These are phyloP conservation scores for Cyanistes caeruleus DNA, from an alignment of 2,113 vertebrate species.

Conservation along the genomic window DNA sequence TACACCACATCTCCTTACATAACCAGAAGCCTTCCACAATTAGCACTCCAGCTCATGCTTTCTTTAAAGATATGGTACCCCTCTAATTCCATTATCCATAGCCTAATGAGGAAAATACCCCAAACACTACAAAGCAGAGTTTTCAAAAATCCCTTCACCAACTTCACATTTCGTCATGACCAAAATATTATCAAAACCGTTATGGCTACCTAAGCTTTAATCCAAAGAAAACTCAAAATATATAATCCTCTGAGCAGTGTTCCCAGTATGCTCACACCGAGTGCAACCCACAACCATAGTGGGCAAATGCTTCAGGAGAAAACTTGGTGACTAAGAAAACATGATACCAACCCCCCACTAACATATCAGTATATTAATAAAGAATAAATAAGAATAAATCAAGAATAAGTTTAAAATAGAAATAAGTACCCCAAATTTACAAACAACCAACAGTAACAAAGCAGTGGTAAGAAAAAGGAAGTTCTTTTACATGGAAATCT, in stretches of 20 bases:
- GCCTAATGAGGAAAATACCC: background rate
- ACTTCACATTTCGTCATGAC: background rate
- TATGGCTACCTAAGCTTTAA: background rate
- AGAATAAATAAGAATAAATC: background rate
- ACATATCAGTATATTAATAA: background rate
- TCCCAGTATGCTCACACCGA: background rate
- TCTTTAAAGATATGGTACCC: background rate
- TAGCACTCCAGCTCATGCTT: conserved; percentile 9
- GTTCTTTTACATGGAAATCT: background rate
- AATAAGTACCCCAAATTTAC: background rate
- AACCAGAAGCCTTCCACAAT: conserved; percentile 40
- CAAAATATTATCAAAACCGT: background rate
- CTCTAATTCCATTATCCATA: background rate
- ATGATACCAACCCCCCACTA: background rate
- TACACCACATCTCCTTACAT: conserved; percentile 49
- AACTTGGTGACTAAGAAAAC: background rate
- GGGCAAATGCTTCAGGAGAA: background rate
- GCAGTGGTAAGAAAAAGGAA: background rate
- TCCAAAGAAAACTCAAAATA: background rate
- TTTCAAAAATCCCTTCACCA: background rate
- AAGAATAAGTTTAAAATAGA: background rate
- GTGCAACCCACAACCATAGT: background rate
- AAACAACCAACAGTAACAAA: background rate
- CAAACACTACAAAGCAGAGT: background rate
- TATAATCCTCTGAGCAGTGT: background rate